A percentile compares a stretch with the other conserved stretches of the same genome.
Conservation (phyloP, 2,113 vertebrate genomes). For the Phalacrocorax brasilianus region DNA sequence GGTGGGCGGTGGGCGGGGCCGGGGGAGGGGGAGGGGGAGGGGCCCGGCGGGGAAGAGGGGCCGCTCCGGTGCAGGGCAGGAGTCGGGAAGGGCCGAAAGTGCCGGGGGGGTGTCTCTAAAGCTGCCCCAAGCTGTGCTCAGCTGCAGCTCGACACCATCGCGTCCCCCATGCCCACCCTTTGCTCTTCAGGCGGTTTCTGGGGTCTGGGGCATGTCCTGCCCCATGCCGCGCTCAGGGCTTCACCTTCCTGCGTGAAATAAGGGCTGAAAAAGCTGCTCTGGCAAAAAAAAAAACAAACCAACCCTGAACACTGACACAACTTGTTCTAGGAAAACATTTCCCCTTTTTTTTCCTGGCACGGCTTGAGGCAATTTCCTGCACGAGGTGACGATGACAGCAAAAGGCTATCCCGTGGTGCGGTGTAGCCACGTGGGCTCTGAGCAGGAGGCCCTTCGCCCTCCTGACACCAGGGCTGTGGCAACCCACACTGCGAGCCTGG, state of each 20-base stretch:
- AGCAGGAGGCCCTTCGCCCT: neutral
- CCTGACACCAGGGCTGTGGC: rapidly evolving
- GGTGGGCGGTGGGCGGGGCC: no score
- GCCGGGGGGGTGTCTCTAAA: no score
- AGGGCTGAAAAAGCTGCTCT: neutral
- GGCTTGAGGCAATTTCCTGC: neutral
- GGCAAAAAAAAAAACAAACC: neutral
- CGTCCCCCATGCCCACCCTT: rapidly evolving
- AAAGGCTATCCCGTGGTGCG: no score
- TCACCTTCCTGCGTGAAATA: neutral
- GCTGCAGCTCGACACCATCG: rapidly evolving
- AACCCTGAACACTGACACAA: neutral
- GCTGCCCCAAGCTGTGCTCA: rapidly evolving
- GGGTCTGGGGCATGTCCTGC: neutral
- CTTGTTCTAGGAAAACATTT: neutral
- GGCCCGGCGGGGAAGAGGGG: no score
- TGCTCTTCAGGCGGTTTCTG: neutral
- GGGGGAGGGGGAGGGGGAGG: no score
- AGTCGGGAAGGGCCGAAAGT: no score
- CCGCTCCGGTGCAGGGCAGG: no score
- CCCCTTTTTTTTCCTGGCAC: neutral
- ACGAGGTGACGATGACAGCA: rapidly evolving
- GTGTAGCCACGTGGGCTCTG: no score
- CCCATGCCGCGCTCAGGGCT: rapidly evolving
- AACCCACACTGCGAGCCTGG: rapidly evolving